Conservation (phyloP, 2,797 vertebrate species). For the Ataeniobius toweri region DNA sequence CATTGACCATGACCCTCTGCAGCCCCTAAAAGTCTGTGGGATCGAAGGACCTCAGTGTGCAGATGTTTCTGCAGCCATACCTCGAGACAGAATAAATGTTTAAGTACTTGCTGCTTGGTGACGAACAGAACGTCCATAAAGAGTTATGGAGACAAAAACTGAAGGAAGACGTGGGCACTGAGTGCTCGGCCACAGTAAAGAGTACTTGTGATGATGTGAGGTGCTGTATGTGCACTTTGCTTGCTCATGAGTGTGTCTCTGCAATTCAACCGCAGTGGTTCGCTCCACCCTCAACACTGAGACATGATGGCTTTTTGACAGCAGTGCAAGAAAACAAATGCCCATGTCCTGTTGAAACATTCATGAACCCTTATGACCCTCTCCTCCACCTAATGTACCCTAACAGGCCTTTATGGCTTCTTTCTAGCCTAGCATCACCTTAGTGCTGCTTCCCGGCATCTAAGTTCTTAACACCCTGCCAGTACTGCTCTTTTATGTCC, state of each 20-base stretch:
- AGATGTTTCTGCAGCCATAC: constrained; percentile 34
- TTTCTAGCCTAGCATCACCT: constrained; percentile 79
- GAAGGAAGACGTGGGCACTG: constrained; percentile 34
- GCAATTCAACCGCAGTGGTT: constrained; percentile 40
- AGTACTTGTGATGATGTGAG: constrained; percentile 25
- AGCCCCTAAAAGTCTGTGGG: constrained; percentile 57
- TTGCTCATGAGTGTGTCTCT: constrained; percentile 30
- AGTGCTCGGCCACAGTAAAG: constrained; percentile 60
- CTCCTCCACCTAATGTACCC: constrained; percentile 79
- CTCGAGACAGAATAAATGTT: constrained; percentile 47
- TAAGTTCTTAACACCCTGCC: constrained; percentile 80
- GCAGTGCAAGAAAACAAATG: constrained; percentile 67
- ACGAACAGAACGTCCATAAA: constrained; percentile 26
- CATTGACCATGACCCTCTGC: constrained; percentile 71
- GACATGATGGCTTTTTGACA: constrained; percentile 72
- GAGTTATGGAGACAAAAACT: constrained; percentile 53
- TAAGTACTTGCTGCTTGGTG: constrained; percentile 65
- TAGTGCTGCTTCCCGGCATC: constrained; percentile 78
- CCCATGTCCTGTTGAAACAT: constrained; percentile 78
- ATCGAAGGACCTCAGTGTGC: constrained; percentile 59
- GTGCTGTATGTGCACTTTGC: constrained; percentile 23
- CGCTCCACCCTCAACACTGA: constrained; percentile 36
- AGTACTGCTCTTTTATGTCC: constrained; percentile 45
- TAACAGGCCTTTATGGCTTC: constrained; percentile 79
- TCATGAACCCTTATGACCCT: constrained; percentile 78